A percentile compares a stretch with the other conserved stretches of the same genome.
Evolutionary conservation across 2,797 vertebrate genomes (phyloP).

Genomic region (Falco peregrinus): DNA sequence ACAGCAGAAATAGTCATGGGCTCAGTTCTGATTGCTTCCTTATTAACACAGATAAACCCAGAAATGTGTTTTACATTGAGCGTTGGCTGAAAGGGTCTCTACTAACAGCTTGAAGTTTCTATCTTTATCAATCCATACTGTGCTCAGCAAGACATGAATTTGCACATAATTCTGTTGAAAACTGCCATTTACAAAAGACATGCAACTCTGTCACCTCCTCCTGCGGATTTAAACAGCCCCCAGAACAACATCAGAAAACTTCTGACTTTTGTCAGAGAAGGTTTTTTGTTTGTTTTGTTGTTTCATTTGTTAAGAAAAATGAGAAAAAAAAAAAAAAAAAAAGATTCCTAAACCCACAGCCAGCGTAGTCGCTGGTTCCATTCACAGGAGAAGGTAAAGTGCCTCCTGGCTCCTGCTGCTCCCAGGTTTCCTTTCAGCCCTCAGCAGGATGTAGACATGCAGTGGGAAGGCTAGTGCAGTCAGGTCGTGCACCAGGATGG

Average conservation of each 20-base stretch:
- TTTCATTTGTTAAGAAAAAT: neutral
- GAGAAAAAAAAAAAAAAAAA: neutral
- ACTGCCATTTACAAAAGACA: neutral
- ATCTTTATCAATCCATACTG: neutral
- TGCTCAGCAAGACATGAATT: neutral
- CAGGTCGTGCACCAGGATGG: neutral
- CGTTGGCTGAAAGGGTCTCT: neutral
- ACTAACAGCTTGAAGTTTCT: slow-evolving; percentile 2
- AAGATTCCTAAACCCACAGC: neutral
- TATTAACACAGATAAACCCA: neutral
- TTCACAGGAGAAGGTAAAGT: neutral
- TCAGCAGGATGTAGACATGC: neutral
- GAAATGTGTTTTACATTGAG: neutral
- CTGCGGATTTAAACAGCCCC: neutral
- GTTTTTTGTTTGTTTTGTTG: neutral
- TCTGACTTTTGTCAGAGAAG: neutral
- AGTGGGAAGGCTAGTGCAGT: neutral
- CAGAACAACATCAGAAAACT: neutral
- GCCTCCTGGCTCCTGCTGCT: neutral
- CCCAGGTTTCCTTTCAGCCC: neutral
- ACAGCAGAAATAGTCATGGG: neutral
- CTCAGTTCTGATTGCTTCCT: neutral
- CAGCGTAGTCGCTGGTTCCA: neutral
- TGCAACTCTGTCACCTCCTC: neutral
- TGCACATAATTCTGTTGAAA: neutral